phyloP scores from a whole-genome alignment of 1,140 invertebrate species.

The Papilio xuthus region DNA sequence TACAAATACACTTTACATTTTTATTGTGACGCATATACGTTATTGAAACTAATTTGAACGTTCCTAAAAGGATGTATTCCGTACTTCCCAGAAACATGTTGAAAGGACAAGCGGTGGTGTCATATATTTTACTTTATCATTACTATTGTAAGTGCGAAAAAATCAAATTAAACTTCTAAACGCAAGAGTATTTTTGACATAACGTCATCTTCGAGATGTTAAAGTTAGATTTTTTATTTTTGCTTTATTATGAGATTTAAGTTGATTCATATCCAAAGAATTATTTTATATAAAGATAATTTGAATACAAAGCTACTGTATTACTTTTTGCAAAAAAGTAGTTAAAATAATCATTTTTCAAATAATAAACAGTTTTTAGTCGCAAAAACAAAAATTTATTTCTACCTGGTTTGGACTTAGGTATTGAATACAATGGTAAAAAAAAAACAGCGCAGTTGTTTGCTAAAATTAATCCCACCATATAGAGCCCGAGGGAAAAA shows the following conservation, averaged over 20 bases:
- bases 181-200: background rate
- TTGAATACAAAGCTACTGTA: background rate
- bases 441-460: background rate
- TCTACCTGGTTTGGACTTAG: background rate
- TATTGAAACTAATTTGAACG: constrained; percentile 30
- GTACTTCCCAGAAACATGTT: constrained; percentile 28
- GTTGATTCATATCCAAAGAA: too few species aligned
- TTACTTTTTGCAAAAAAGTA: too few species aligned
- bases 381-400: background rate
- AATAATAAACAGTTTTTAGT: background rate
- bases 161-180: background rate
- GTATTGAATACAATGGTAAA: background rate
- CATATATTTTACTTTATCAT: constrained; percentile 48
- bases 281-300: too few species aligned
- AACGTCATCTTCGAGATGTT: too few species aligned
- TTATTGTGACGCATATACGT: constrained; percentile 21
- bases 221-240: too few species aligned
- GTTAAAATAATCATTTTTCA: too few species aligned
- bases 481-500: constrained; percentile 44
- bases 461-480: constrained; percentile 30
- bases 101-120: constrained; percentile 44
- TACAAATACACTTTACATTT: constrained; percentile 21
- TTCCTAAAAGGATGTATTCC: constrained; percentile 26
- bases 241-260: too few species aligned
- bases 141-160: constrained; percentile 42